phyloP scores from a whole-genome alignment of 2,797 vertebrate species.

The Acropternis orthonyx region DNA sequence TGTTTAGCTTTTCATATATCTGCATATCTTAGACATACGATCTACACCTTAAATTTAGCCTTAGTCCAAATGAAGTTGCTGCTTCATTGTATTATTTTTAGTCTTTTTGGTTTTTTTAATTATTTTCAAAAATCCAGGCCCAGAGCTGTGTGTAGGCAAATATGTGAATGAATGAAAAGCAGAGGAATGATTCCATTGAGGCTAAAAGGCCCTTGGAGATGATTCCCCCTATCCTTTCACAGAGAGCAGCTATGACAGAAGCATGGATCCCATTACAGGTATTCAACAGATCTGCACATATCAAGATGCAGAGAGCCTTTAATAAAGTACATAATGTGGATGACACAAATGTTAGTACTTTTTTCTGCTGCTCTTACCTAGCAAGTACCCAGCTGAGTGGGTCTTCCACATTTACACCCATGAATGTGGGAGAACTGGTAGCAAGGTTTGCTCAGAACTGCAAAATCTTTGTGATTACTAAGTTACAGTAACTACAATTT shows the following conservation, averaged over 20 bases:
- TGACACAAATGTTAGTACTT: neutral
- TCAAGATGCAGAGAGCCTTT: neutral
- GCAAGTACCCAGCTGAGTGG: neutral
- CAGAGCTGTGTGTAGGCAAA: rapidly evolving
- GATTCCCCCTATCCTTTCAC: neutral
- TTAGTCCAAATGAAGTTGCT: neutral
- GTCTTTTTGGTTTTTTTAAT: neutral
- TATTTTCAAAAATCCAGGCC: neutral
- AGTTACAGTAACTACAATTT: neutral
- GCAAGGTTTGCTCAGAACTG: neutral
- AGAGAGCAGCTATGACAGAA: neutral
- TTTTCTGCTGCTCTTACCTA: neutral
- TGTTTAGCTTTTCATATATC: neutral
- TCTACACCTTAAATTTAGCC: neutral
- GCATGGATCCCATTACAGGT: neutral
- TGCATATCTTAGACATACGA: rapidly evolving
- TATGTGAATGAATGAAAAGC: neutral
- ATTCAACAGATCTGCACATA: neutral
- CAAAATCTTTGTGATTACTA: neutral
- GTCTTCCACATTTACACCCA: neutral
- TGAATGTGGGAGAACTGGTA: rapidly evolving
- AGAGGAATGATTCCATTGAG: neutral
- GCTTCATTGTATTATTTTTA: rapidly evolving
- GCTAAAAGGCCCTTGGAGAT: neutral
- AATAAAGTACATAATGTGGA: neutral